Evolutionary conservation across 2,113 vertebrate species (phyloP).

Genomic region (Glaucidium brasilianum): DNA sequence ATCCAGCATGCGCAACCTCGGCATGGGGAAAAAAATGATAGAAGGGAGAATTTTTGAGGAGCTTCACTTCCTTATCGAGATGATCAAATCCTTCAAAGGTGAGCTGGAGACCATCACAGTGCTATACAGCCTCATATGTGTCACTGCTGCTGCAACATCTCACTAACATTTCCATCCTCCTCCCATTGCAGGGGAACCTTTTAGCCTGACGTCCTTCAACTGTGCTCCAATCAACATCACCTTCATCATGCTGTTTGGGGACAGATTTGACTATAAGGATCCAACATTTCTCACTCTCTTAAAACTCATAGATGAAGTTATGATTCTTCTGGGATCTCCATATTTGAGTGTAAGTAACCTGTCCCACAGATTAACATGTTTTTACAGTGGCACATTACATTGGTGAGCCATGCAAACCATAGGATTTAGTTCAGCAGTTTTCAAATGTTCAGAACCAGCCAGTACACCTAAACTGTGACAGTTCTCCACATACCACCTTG

Average conservation of each 20-base stretch:
- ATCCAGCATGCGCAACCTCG: conserved; percentile 71
- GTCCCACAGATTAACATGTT: not conserved
- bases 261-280: conserved; percentile 73
- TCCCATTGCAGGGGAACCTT: conserved; percentile 55
- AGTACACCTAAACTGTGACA: not conserved
- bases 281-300: conserved; percentile 68
- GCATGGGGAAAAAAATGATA: conserved; percentile 61
- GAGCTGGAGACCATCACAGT: not conserved
- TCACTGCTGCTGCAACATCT: not conserved
- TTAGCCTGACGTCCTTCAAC: conserved; percentile 64
- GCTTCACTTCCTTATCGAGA: conserved; percentile 55
- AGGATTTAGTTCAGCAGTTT: not conserved
- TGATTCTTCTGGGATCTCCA: conserved; percentile 74
- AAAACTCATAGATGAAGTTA: conserved; percentile 75
- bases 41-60: conserved; percentile 66
- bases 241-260: conserved; percentile 73
- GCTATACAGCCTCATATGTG: rapidly evolving
- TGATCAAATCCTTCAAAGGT: conserved; percentile 73
- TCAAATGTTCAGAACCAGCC: not conserved
- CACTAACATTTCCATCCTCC: not conserved
- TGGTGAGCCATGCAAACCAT: not conserved
- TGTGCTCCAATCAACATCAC: conserved; percentile 76
- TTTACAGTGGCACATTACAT: not conserved
- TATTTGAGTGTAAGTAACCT: conserved; percentile 66
- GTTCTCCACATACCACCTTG: rapidly evolving